Percentiles rank a stretch among this genome's conserved stretches.
Conservation (phyloP, 1,140 invertebrate genomes). For the Anastrepha ludens region DNA sequence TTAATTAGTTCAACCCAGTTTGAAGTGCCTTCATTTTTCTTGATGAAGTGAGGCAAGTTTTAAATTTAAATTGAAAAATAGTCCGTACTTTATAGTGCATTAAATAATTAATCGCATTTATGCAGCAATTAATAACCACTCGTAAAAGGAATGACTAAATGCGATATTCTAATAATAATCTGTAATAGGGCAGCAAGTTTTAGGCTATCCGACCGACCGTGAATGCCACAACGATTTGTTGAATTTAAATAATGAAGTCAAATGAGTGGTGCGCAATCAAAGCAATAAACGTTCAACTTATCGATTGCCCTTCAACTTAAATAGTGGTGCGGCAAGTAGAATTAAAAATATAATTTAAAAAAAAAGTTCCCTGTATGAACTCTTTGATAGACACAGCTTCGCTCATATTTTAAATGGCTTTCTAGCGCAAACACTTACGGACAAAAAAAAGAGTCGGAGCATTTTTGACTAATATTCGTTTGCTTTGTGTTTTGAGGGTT, state of each 20-base stretch:
- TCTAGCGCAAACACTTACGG: no score
- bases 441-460: no score
- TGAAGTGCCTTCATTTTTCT: slow-evolving; percentile 3
- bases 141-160: no score
- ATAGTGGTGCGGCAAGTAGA: no score
- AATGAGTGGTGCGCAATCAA: neutral
- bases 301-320: no score
- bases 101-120: neutral
- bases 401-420: no score
- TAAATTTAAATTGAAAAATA: neutral
- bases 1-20: slow-evolving; percentile 44
- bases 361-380: no score
- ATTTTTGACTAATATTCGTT: no score
- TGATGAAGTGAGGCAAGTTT: neutral
- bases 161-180: no score
- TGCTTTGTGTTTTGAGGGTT: no score
- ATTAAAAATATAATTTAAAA: no score
- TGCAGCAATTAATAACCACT: neutral
- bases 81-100: neutral
- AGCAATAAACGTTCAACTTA: neutral
- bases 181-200: neutral
- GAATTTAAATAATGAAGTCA: neutral
- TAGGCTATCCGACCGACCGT: neutral
- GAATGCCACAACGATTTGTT: neutral
- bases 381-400: no score